A percentile compares a stretch with the other conserved stretches of the same genome.
These are phyloP conservation scores for Athrips mouffetella DNA, from an alignment of 2,888 invertebrate genomes.

Conservation along the genomic window DNA sequence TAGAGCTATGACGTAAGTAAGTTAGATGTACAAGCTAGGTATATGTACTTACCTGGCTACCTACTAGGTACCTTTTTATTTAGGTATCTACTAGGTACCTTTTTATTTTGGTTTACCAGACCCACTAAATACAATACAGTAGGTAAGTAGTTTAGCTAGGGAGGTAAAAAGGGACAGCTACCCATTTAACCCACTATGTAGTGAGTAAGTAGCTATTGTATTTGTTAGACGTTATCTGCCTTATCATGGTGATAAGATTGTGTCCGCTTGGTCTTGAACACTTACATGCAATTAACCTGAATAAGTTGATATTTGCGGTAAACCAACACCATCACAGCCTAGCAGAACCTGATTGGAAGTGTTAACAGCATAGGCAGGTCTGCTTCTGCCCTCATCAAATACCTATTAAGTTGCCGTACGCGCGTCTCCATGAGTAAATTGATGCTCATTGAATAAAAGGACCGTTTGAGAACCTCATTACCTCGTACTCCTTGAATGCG, in stretches of 20 bases:
- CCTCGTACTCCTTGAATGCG: constrained; percentile 62
- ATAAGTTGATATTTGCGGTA: not conserved
- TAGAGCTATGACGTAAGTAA: too few relatives aligned
- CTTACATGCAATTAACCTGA: constrained; percentile 5
- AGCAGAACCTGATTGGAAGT: not conserved
- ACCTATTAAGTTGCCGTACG: constrained; percentile 16
- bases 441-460: constrained; percentile 57
- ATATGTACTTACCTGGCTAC: not conserved
- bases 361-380: not conserved
- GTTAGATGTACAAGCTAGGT: too few relatives aligned
- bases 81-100: not conserved
- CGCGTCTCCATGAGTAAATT: constrained; percentile 32
- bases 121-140: too few relatives aligned
- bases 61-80: not conserved
- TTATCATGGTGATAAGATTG: constrained; percentile 6
- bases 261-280: not conserved
- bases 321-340: not conserved
- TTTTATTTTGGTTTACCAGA: not conserved
- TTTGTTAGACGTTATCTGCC: constrained; percentile 1
- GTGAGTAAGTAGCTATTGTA: not conserved
- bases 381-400: constrained; percentile 7
- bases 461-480: constrained; percentile 65
- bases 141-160: too few relatives aligned
- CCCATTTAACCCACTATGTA: too few relatives aligned
- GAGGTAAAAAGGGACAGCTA: too few relatives aligned